Evolutionary conservation across 2,888 invertebrate species (phyloP).

Genomic region (Drosophila recens): DNA sequence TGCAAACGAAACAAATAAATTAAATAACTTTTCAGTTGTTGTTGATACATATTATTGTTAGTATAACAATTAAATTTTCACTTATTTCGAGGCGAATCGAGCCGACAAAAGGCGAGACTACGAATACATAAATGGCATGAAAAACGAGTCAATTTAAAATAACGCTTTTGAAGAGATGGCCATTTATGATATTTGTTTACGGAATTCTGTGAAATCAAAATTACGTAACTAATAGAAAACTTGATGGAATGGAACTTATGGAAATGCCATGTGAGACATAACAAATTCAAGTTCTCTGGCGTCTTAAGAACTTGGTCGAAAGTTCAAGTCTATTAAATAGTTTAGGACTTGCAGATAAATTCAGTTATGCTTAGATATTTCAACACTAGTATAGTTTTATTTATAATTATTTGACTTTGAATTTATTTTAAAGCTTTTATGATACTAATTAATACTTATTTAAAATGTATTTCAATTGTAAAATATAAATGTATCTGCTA

Average conservation of each 20-base stretch:
- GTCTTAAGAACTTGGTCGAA: neutral
- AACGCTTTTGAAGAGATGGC: neutral
- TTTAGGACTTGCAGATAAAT: neutral
- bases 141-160: neutral
- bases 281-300: neutral
- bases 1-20: conserved; percentile 45
- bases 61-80: conserved; percentile 26
- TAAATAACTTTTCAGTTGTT: neutral
- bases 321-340: neutral
- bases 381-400: too few relatives aligned
- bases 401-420: too few relatives aligned
- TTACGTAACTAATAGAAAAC: neutral
- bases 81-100: conserved; percentile 14
- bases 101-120: neutral
- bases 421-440: neutral
- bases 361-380: neutral
- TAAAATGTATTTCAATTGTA: neutral
- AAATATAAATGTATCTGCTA: neutral
- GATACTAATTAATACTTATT: neutral
- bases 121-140: conserved; percentile 8
- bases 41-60: neutral
- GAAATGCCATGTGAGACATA: neutral
- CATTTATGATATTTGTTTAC: conserved; percentile 1
- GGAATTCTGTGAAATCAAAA: conserved; percentile 1
- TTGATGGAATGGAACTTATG: neutral